Conservation (phyloP, 1,140 invertebrate genomes). For the Drosophila ohnishii region DNA sequence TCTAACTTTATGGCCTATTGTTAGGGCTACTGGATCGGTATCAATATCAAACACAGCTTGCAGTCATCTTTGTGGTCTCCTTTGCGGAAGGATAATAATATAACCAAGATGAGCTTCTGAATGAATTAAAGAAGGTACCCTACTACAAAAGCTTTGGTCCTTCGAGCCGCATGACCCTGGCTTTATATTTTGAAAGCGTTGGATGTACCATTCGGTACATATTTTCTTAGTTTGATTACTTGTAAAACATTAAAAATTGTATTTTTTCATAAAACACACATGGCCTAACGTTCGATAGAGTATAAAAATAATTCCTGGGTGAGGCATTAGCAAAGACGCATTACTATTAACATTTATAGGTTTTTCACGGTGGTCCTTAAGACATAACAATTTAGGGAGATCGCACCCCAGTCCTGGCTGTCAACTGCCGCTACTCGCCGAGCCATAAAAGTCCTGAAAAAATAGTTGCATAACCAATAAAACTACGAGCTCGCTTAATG, state of each 20-base stretch:
- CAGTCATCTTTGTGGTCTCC: constrained; percentile 53
- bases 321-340: background rate
- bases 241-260: background rate
- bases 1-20: constrained; percentile 64
- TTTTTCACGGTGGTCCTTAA: constrained; percentile 13
- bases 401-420: constrained; percentile 7
- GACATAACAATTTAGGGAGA: background rate
- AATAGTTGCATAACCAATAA: constrained; percentile 46
- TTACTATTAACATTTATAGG: background rate
- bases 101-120: constrained; percentile 5
- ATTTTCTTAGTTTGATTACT: background rate
- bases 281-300: background rate
- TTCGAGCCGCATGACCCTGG: background rate
- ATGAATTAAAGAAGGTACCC: background rate
- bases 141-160: background rate
- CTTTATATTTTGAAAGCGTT: background rate
- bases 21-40: constrained; percentile 46
- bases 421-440: constrained; percentile 18
- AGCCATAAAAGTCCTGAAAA: constrained; percentile 35
- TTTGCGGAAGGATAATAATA: constrained; percentile 11
- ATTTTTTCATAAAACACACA: background rate
- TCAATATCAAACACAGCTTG: constrained; percentile 62
- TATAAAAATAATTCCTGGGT: background rate
- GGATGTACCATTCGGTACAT: background rate
- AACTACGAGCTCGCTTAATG: constrained; percentile 55